Conservation (phyloP, 1,140 invertebrate genomes). For the Druon quercuslanigerum region DNA sequence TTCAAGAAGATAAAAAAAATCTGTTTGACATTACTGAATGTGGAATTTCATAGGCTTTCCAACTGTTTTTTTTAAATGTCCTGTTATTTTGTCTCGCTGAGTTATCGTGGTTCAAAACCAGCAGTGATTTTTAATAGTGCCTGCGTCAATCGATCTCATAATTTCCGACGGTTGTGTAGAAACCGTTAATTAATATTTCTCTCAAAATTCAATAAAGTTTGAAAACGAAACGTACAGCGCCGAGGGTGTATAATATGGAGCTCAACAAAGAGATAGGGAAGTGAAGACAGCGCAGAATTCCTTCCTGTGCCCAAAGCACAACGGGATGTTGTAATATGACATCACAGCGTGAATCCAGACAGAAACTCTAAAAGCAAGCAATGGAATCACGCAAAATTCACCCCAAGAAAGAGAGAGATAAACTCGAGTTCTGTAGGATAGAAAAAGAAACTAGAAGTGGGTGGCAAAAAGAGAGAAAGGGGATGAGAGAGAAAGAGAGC, state of each 20-base stretch:
- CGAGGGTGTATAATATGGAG: constrained; percentile 25
- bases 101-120: no score
- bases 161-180: no score
- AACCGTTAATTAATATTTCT: constrained; percentile 53
- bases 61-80: no score
- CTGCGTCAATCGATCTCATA: no score
- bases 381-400: constrained; percentile 64
- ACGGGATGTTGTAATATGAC: constrained; percentile 61
- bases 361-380: constrained; percentile 56
- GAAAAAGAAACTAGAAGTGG: constrained; percentile 2
- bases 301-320: constrained; percentile 39
- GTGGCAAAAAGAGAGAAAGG: constrained; percentile 20
- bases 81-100: no score
- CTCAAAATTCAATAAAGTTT: constrained; percentile 50
- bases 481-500: constrained; percentile 43
- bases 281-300: background rate
- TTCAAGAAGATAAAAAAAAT: no score
- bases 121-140: no score
- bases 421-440: background rate
- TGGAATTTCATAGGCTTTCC: no score
- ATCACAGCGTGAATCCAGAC: constrained; percentile 64
- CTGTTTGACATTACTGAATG: no score
- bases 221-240: constrained; percentile 40
- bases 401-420: constrained; percentile 37
- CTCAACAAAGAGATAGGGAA: background rate